A percentile compares a stretch with the other conserved stretches of the same genome.
These are phyloP conservation scores for Sinocyclocheilus maitianheensis DNA, from an alignment of 2,113 vertebrate species.

Conservation along the genomic window DNA sequence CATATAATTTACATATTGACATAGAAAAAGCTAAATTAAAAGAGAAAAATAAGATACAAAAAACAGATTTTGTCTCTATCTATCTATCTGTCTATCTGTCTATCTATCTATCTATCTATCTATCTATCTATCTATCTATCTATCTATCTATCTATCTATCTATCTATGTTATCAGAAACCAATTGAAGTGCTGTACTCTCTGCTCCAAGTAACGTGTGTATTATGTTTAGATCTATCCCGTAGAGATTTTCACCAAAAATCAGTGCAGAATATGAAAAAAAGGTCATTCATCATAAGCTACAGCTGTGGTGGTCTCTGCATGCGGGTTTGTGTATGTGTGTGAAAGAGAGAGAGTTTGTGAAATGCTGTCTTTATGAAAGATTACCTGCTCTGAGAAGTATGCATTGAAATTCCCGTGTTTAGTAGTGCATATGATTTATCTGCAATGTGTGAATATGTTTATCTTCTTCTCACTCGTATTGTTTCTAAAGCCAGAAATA, in stretches of 20 bases:
- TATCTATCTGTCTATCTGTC: not conserved
- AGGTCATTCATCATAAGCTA: not conserved
- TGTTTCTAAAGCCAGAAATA: constrained; percentile 24
- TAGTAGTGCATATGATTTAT: constrained; percentile 36
- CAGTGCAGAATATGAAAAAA: constrained; percentile 5
- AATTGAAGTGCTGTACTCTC: too few relatives aligned
- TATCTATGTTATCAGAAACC: not conserved
- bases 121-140: constrained; percentile 1
- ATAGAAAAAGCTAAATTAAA: too few relatives aligned
- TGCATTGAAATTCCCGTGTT: constrained; percentile 16
- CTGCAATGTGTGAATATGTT: constrained; percentile 20
- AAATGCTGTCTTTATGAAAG: constrained; percentile 26
- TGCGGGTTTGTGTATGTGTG: constrained; percentile 18
- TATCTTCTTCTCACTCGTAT: not conserved
- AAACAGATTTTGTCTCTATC: too few relatives aligned
- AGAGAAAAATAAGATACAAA: too few relatives aligned
- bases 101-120: constrained; percentile 10
- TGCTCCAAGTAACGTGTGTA: not conserved
- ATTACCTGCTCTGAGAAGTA: constrained; percentile 20
- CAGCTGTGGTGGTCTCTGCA: not conserved
- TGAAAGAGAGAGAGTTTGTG: constrained; percentile 1
- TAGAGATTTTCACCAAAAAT: not conserved
- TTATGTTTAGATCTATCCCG: not conserved
- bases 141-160: not conserved
- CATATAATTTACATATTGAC: too few relatives aligned